Base-by-base conservation (phyloP, 2,888 invertebrate genomes). In the Latrodectus elegans region DNA sequence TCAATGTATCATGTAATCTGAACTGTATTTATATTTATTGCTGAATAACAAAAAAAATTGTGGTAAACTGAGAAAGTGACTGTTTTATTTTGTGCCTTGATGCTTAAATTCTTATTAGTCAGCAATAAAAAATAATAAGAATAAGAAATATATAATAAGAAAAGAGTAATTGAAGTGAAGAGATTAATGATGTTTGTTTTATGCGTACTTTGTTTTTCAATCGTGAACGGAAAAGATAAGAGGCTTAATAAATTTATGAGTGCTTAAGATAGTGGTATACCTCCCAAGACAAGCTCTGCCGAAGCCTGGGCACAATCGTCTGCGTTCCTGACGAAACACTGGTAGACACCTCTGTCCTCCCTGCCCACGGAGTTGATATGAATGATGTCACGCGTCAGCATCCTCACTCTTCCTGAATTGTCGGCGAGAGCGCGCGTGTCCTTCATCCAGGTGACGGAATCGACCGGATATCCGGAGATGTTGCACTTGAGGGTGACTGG, bases 261-360 rank as follows among this genome's bases (percentile, higher is more conserved):
- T 38, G 38, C 38, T 38, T 1, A 38, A 60, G n/a, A 15, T n/a
- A 60, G 60, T 12, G 10, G n/a, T 60, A 10, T 92, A 96, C 96
- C 95, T 90, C 97, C 96, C 91, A 97, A 94, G 90, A 95, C 94
- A 74, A 96, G 94, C 92, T 97, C 96, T 4, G 96, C 95, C 0
- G 95, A 94, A 9, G 96, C 96, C 92, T 96, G 96, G 17, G 95
- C 95, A 92, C 96, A 96, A 91, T 97, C 96, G 93, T 95, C 95
- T 90, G 95, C 95, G 91, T 96, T 97, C 91, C 95, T 95, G 12
- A 95, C 96, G 90, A 97, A 95, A 92, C 97, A 98, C 91, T 98
- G 98, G 92, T 90, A 90, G 38, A 90, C 89, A 17, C 90, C 90
- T 67, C 81, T 80, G 78, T 90, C 90, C 12, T 88, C 88, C 53